Percentiles rank a stretch among this genome's conserved stretches.
phyloP scores from a whole-genome alignment of 2,797 vertebrate genomes.

The Pantherophis vulpinus region DNA sequence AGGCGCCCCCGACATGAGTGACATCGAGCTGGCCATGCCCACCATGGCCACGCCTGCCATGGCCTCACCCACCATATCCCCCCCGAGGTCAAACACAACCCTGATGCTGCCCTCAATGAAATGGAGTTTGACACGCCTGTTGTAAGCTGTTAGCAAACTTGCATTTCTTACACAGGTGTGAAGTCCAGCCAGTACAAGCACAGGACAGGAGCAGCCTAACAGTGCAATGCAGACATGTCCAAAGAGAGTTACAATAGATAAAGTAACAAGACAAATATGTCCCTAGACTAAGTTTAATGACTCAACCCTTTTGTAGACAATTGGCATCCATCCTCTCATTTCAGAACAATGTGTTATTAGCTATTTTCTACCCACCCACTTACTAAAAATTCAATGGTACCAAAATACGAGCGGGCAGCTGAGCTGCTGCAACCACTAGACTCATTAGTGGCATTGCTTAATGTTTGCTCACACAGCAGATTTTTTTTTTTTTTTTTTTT shows the following conservation, averaged over 20 bases:
- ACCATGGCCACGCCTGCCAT: too few relatives aligned
- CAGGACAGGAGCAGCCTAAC: not conserved
- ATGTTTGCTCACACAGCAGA: not conserved
- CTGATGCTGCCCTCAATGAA: too few relatives aligned
- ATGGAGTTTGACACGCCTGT: too few relatives aligned
- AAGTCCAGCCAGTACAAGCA: not conserved
- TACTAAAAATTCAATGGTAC: not conserved
- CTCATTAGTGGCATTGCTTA: not conserved
- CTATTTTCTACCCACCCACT: not conserved
- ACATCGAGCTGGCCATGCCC: too few relatives aligned
- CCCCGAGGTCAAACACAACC: too few relatives aligned
- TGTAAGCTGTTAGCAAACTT: not conserved
- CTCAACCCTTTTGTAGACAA: not conserved
- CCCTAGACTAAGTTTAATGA: not conserved
- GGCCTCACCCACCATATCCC: too few relatives aligned
- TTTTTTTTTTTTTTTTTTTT: not conserved
- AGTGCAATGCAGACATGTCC: not conserved
- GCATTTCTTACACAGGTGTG: not conserved
- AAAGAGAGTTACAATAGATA: not conserved
- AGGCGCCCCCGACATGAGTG: too few relatives aligned
- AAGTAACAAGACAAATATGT: not conserved
- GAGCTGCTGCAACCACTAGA: not conserved
- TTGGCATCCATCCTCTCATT: not conserved
- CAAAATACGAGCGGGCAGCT: not conserved
- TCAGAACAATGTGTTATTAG: not conserved